Evolutionary conservation across 2,888 invertebrate species (phyloP).

Genomic region (Spodoptera picta): DNA sequence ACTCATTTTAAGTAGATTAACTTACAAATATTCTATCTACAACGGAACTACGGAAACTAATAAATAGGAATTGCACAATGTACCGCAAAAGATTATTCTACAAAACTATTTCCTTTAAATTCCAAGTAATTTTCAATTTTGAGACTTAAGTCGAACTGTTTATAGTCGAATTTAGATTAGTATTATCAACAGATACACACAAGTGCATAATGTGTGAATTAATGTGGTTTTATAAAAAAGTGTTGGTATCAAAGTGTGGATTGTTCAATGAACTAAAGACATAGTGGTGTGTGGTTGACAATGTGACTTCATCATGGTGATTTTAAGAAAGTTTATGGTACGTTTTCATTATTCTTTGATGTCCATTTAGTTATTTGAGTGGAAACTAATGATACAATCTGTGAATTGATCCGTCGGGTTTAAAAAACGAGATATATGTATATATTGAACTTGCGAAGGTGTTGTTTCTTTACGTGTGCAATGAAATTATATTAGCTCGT

Average conservation of each 20-base stretch:
- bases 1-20: constrained; percentile 15
- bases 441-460: too few relatives aligned
- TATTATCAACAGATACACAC: neutral
- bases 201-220: constrained; percentile 51
- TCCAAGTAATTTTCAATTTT: constrained; percentile 17
- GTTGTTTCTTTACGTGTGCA: too few relatives aligned
- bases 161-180: constrained; percentile 19
- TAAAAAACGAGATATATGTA: too few relatives aligned
- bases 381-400: too few relatives aligned
- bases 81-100: constrained; percentile 18
- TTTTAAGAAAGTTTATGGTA: constrained; percentile 80
- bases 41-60: constrained; percentile 8
- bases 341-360: constrained; percentile 47
- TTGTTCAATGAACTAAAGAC: constrained; percentile 50
- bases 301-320: constrained; percentile 80
- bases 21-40: neutral
- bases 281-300: constrained; percentile 56
- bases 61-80: constrained; percentile 6
- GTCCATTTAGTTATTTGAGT: too few relatives aligned
- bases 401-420: too few relatives aligned
- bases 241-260: constrained; percentile 31
- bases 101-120: constrained; percentile 8
- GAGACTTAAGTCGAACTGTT: constrained; percentile 18
- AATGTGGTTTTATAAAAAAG: constrained; percentile 34
- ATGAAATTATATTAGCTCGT: too few relatives aligned